Conservation (phyloP, 1,140 invertebrate genomes). For the Venustaconcha ellipsiformis region DNA sequence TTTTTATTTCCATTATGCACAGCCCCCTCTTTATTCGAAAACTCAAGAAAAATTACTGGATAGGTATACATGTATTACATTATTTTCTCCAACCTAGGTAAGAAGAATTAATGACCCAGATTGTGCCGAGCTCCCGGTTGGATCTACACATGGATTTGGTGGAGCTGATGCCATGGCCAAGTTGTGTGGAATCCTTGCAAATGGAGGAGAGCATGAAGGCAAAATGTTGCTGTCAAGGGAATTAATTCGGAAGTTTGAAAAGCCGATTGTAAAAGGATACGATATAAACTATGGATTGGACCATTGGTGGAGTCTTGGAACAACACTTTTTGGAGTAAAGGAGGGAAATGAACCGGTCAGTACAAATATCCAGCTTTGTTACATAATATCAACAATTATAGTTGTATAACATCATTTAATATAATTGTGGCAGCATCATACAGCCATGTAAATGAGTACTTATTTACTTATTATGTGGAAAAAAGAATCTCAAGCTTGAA, state of each 20-base stretch:
- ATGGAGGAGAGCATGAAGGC: constrained; percentile 31
- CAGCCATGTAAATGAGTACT: too few relatives aligned
- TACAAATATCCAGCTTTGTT: not conserved
- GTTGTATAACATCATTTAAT: too few relatives aligned
- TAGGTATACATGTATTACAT: too few relatives aligned
- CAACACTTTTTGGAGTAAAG: constrained; percentile 24
- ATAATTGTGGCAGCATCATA: too few relatives aligned
- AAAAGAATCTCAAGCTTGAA: too few relatives aligned
- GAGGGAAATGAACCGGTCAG: constrained; percentile 18
- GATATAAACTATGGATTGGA: constrained; percentile 29
- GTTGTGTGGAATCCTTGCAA: constrained; percentile 39
- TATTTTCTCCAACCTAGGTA: too few relatives aligned
- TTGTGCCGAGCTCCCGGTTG: constrained; percentile 18
- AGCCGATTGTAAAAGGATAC: constrained; percentile 17
- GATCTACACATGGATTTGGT: constrained; percentile 29
- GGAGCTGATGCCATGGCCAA: constrained; percentile 32
- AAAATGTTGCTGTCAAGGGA: constrained; percentile 20
- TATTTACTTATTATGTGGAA: too few relatives aligned
- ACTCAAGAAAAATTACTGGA: too few relatives aligned
- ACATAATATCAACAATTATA: too few relatives aligned
- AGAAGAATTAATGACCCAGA: constrained; percentile 28
- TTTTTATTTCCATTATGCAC: too few relatives aligned
- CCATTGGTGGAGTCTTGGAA: constrained; percentile 31
- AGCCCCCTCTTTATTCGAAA: too few relatives aligned
- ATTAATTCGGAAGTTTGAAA: constrained; percentile 22